Evolutionary conservation across 2,888 invertebrate genomes (phyloP), one percentile per base, ranked within the genome.

Genomic region (Idaea straminata): DNA sequence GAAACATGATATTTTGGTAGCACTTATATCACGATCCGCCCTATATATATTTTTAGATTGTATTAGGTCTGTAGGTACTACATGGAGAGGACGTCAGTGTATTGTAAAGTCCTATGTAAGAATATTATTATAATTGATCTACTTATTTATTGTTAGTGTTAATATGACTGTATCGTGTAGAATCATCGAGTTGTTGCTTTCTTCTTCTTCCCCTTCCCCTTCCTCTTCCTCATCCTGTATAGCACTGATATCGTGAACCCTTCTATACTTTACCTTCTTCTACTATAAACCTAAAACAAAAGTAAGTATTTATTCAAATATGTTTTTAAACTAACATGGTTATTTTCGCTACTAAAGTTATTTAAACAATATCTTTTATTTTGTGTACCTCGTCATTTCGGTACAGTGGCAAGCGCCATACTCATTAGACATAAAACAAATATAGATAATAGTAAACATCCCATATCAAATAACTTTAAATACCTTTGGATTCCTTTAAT

Each of bases 21-120:
- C 90, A 91, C 89, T 91, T 83, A 25, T 87, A 82, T 84, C 89
- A 89, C 88, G 72, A 78, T 83, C 86, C 87, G 86, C 88, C 89
- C 87, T 91, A 25, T 25, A 88, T 91, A 25, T 25, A 88, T 89
- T 91, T 90, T 89, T 89, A 88, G 88, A 88, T 73, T 72, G 76
- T 83, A 80, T 83, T 83, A 25, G 25, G 25, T 25, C 25, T 25
- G 25, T 25, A n/a, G n/a, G n/a, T n/a, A n/a, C n/a, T n/a, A 75
- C 84, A 75, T 70, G 72, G 61, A 70, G 63, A 76, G 68, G 78
- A 76, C 78, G 71, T 76, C 70, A 73, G 75, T 74, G 61, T 35
- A 62, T 73, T 64, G 70, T 71, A 63, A 69, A 78, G 78, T 81
- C 81, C 80, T 75, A 74, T 74, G 70, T 65, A 73, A 63, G 72